Base-by-base conservation (phyloP, 2,888 invertebrate species). In the Ypsolopha scabrella region DNA sequence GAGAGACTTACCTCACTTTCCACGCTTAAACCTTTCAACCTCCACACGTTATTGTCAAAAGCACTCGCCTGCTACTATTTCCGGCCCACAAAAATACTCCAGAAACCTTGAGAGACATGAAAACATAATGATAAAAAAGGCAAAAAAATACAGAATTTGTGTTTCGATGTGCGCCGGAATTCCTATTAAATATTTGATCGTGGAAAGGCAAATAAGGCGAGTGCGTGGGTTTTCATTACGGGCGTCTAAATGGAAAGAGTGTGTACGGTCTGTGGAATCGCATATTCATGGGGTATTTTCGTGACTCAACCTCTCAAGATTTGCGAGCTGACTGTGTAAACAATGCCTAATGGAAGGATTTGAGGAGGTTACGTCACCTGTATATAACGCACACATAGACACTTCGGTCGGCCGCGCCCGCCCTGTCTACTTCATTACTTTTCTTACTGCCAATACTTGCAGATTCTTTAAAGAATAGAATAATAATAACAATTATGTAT, bases 221-320 rank as follows among this genome's bases (percentile, higher is more conserved):
- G 76, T 77, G 75, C 79, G 76, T 77, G 75, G 73, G 76, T 72
- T 80, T 81, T 83, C 83, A 83, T 83, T 85, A 80, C 65, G 72
- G 69, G n/a, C 67, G 10, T 70, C 76, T 76, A 81, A 83, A 83
- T 83, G 82, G 85, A 83, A 85, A 85, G 83, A 83, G 77, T 80
- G 79, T 85, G 83, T 83, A 81, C 78, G 78, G 80, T 77, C 77
- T 83, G 82, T 83, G 85, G 75, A 82, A 85, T 86, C 82, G 83
- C 83, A 85, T 86, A 86, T 86, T 86, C 85, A 85, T 85, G 75
- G 83, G 74, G 75, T 77, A 81, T 82, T 85, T 82, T 82, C 79
- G 82, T 80, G 77, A 81, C 78, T 73, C 80, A 80, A 78, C 83
- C 83, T 79, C 78, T 75, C 77, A 81, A 85, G 82, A 80, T 82